Conservation (phyloP, 2,797 vertebrate genomes). For the Otolemur crassicaudatus region DNA sequence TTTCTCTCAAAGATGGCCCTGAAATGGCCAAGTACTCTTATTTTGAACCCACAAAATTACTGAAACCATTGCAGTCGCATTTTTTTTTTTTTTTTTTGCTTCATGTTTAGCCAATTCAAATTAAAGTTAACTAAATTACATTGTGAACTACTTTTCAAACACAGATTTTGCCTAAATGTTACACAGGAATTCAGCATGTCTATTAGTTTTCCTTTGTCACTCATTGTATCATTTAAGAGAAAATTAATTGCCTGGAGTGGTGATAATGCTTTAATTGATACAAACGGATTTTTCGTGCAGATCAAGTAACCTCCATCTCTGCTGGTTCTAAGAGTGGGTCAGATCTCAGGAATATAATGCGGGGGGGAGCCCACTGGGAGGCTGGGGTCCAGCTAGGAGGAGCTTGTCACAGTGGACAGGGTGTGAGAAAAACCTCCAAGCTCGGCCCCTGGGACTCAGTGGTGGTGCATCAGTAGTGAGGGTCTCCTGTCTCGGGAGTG, state of each 20-base stretch:
- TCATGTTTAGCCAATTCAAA: not conserved
- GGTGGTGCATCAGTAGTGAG: not conserved
- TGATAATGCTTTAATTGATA: not conserved
- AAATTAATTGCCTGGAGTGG: not conserved
- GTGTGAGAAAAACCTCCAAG: not conserved
- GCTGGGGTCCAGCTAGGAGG: not conserved
- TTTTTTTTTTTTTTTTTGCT: not conserved
- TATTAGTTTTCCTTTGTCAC: not conserved
- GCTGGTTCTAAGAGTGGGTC: not conserved
- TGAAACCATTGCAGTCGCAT: not conserved
- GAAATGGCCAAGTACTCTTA: not conserved
- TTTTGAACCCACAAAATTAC: not conserved
- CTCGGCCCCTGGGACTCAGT: not conserved
- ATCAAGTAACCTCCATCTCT: not conserved
- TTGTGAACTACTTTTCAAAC: not conserved
- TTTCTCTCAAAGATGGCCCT: no score
- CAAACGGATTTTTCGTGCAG: not conserved
- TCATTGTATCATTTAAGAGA: not conserved
- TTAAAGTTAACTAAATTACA: conserved; percentile 42
- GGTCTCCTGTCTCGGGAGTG: not conserved
- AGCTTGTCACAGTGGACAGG: not conserved
- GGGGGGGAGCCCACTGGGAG: not conserved
- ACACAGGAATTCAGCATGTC: not conserved
- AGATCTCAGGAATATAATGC: not conserved
- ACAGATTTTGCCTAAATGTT: not conserved